Conservation (phyloP, 2,797 vertebrate species). For the Phrynocephalus guinanensis region DNA sequence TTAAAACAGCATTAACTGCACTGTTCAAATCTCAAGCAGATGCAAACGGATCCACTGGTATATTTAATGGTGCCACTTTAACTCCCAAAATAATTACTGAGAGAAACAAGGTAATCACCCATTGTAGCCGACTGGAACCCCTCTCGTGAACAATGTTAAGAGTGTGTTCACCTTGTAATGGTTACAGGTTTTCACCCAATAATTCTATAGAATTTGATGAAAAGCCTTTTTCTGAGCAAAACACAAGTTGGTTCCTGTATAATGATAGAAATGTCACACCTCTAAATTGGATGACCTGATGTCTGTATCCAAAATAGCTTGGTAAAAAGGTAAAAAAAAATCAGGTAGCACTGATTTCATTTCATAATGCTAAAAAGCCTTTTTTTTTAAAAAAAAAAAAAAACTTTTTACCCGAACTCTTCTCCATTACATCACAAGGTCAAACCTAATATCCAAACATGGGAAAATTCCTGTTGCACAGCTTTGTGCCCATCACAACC, state of each 20-base stretch:
- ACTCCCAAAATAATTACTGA: neutral
- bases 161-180: neutral
- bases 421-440: neutral
- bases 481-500: no score
- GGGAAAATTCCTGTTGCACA: no score
- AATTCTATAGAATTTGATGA: neutral
- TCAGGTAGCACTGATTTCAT: neutral
- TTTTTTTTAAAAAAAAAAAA: no score
- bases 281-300: neutral
- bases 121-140: neutral
- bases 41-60: neutral
- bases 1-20: neutral
- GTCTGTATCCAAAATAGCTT: neutral
- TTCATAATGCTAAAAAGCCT: neutral
- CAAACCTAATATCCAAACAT: no score
- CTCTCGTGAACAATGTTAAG: constrained; percentile 1
- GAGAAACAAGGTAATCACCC: neutral
- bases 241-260: no score
- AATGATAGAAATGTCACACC: neutral
- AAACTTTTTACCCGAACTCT: neutral
- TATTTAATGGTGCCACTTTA: neutral
- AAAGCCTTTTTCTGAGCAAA: constrained; percentile 9
- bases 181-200: constrained; percentile 15
- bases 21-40: neutral
- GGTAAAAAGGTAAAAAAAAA: neutral